Base-by-base conservation (phyloP, 2,113 vertebrate genomes). In the Hyaena hyaena region DNA sequence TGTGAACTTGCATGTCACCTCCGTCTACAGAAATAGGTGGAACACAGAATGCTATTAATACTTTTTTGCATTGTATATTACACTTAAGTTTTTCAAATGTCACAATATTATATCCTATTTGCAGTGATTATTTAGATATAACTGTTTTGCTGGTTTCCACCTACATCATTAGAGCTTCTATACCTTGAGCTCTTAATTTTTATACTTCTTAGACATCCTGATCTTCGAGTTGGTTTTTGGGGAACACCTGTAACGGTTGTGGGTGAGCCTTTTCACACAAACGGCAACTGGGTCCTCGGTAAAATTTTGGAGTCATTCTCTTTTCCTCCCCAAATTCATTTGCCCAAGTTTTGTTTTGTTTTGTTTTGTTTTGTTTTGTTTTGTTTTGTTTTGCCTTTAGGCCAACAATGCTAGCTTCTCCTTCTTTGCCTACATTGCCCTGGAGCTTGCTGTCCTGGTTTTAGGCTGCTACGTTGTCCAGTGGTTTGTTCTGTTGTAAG, bases 371-470 rank as follows among this genome's bases (percentile, higher is more conserved):
- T 77, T 79, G 74, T 81, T 92, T 55, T 3, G 26, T 4, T 87
- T 58, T 16, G 90, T 45, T 74, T 81, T 88, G 39, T 73, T 68
- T 93, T 50, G 4, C 28, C 10, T 87, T 66, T 26, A 83, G 43
- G 21, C 11, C 31, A n/a, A 69, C 35, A 23, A 28, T 0, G 0
- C 1, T 28, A 23, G 61, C 94, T 9, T 35, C 58, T 4, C 5
- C 24, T 19, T 58, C 66, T 77, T 28, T 35, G 33, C 35, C 24
- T 77, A 26, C 19, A 1, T 53, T 8, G 19, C 43, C 2, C 33
- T 31, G 53, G n/a, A 5, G 26, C 28, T 35, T 8, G 7, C 9
- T 4, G 1, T 14, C 33, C 2, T 33, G 12, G 2, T 65, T 16
- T 48, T 19, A 2, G 61, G 48, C 21, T 10, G 7, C 10, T 50